Conservation (phyloP, 2,888 invertebrate species). For the Scaptomyza caliginosa region DNA sequence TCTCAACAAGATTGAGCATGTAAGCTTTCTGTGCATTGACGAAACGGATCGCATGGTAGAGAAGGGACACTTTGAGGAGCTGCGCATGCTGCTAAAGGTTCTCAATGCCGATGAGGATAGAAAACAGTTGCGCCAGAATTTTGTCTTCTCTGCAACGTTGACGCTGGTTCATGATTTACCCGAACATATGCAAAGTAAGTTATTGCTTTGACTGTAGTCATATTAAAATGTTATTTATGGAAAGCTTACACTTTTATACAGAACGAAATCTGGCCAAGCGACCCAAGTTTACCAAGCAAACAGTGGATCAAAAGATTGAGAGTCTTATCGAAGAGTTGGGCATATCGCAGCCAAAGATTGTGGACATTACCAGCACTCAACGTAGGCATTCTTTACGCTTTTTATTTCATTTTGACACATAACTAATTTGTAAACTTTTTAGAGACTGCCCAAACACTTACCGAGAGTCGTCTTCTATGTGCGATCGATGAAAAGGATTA, state of each 20-base stretch:
- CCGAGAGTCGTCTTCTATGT: conserved; percentile 93
- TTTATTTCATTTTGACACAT: neutral
- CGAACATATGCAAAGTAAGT: conserved; percentile 87
- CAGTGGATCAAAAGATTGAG: conserved; percentile 90
- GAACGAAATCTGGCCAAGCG: conserved; percentile 80
- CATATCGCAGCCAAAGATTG: conserved; percentile 94
- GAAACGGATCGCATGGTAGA: conserved; percentile 99
- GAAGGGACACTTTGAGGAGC: conserved; percentile 96
- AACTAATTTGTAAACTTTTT: neutral
- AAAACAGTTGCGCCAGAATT: conserved; percentile 91
- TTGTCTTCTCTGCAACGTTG: conserved; percentile 98
- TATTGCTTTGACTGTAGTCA: neutral
- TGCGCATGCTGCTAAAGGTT: conserved; percentile 91
- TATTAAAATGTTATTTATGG: neutral
- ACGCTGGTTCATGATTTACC: conserved; percentile 95
- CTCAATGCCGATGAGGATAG: conserved; percentile 89
- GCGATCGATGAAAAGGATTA: conserved; percentile 93
- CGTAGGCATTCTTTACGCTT: conserved; percentile 83
- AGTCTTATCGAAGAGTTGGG: conserved; percentile 91
- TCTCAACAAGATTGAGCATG: conserved; percentile 88
- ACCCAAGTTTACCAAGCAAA: conserved; percentile 86
- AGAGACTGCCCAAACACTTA: conserved; percentile 93
- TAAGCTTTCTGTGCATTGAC: conserved; percentile 96
- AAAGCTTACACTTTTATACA: conserved; percentile 27
- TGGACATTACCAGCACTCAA: conserved; percentile 93